Conservation (phyloP, 2,113 vertebrate species). For the Archocentrus centrarchus region DNA sequence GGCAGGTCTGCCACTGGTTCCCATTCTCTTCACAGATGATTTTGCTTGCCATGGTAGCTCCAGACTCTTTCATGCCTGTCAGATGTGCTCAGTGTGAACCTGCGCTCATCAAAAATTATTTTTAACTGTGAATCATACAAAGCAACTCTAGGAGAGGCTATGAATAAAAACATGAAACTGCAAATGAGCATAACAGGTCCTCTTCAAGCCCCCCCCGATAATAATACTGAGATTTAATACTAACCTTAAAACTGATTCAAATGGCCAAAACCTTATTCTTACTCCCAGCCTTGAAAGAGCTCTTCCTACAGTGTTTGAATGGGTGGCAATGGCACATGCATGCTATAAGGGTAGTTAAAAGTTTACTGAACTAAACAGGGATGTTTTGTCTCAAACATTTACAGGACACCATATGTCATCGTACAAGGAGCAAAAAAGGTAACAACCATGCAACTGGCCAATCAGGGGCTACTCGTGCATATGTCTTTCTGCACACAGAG, state of each 20-base stretch:
- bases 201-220: neutral
- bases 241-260: neutral
- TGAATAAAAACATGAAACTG: neutral
- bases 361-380: neutral
- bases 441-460: slow-evolving; percentile 7
- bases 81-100: too few relatives aligned
- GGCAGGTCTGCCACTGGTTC: too few relatives aligned
- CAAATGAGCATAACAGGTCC: neutral
- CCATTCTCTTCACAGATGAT: too few relatives aligned
- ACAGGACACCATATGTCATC: neutral
- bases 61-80: too few relatives aligned
- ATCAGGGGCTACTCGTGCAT: slow-evolving; percentile 6
- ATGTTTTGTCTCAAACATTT: neutral
- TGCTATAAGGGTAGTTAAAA: neutral
- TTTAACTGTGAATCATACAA: neutral
- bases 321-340: accelerated
- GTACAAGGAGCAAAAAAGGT: slow-evolving; percentile 9
- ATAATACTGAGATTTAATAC: neutral
- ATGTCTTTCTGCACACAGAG: neutral
- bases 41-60: too few relatives aligned
- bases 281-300: neutral
- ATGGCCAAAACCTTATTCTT: neutral
- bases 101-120: neutral
- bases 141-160: neutral
- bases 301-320: neutral